Percentiles rank a stretch among this genome's conserved stretches.
These are phyloP conservation scores for Alces alces DNA, from an alignment of 2,113 vertebrate species.

Conservation along the genomic window DNA sequence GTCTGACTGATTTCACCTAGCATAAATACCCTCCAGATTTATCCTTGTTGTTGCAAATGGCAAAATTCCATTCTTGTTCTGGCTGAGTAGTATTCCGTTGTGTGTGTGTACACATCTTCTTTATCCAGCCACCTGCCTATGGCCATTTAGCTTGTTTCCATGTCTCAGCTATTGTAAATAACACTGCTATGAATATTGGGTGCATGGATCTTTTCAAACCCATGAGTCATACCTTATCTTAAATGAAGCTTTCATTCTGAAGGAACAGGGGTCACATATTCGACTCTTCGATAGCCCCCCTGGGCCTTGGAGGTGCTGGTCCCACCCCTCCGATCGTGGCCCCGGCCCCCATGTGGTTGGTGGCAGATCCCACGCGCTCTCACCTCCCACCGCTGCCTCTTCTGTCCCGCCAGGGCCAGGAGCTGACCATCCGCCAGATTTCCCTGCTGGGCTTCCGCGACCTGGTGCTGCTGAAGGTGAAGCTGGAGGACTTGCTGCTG, in stretches of 20 bases:
- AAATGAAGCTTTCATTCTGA: neutral
- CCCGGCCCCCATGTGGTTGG: neutral
- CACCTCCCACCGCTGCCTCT: fast-evolving
- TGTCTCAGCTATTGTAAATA: neutral
- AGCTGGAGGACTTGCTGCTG: constrained; percentile 85
- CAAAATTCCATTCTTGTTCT: neutral
- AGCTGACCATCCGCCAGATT: constrained; percentile 94
- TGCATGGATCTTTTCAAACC: neutral
- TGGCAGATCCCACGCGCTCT: neutral
- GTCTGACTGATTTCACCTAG: neutral
- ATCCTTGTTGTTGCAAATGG: neutral
- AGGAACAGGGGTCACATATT: neutral
- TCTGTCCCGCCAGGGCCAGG: constrained; percentile 87
- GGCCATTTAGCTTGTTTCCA: neutral
- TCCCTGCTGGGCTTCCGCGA: constrained; percentile 93
- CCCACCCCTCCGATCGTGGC: fast-evolving
- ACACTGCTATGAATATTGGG: neutral
- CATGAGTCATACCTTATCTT: neutral
- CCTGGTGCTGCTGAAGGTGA: constrained; percentile 90
- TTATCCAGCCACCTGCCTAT: neutral
- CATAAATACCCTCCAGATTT: neutral
- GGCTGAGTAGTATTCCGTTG: neutral
- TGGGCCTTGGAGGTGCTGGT: neutral
- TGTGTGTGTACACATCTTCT: neutral
- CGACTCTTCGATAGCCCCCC: neutral